phyloP scores from a whole-genome alignment of 2,113 vertebrate species.

The Poeciliopsis turrubarensis region DNA sequence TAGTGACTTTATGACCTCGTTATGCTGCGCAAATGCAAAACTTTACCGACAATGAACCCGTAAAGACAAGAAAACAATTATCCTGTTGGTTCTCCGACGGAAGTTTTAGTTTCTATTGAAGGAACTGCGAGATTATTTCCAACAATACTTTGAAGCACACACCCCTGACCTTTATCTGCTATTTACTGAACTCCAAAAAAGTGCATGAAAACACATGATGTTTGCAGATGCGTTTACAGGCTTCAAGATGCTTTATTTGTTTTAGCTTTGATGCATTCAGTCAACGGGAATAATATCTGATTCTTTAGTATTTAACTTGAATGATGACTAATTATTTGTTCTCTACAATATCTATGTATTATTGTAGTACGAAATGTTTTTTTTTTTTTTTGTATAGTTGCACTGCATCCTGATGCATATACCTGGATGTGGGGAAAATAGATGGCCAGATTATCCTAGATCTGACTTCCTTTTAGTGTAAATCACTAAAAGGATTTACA shows the following conservation, averaged over 20 bases:
- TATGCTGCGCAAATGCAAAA: too few relatives aligned
- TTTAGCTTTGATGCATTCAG: background rate
- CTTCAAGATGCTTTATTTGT: background rate
- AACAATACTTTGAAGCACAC: background rate
- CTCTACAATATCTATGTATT: background rate
- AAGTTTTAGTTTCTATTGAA: background rate
- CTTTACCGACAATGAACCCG: background rate
- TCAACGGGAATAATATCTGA: background rate
- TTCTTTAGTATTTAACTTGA: background rate
- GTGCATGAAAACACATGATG: background rate
- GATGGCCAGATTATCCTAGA: background rate
- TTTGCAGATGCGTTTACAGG: background rate
- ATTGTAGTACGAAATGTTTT: background rate
- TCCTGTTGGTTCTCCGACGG: background rate
- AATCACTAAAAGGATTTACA: too few relatives aligned
- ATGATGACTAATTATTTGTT: background rate
- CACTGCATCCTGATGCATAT: background rate
- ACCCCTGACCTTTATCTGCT: background rate
- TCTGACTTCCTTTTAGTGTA: background rate
- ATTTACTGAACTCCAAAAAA: background rate
- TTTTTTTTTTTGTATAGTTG: background rate
- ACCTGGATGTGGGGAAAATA: background rate
- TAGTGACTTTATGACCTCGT: too few relatives aligned
- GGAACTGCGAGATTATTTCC: background rate
- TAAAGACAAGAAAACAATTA: background rate